Evolutionary conservation across 1,140 invertebrate genomes (phyloP).

Genomic region (Drosophila repletoides): DNA sequence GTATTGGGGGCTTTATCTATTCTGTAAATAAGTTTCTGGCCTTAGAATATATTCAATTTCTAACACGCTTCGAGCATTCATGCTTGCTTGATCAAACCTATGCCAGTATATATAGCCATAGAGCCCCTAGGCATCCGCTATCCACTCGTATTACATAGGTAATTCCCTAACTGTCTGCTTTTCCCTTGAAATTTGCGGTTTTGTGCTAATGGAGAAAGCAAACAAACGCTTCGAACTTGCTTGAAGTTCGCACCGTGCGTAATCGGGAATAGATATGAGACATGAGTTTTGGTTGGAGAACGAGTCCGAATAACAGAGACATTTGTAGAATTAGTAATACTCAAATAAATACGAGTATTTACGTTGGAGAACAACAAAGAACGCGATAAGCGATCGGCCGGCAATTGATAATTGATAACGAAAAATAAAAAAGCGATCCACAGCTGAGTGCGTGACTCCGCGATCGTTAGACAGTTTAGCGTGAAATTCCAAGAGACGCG

Average conservation of each 20-base stretch:
- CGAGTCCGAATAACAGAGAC: not conserved
- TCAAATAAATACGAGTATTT: not conserved
- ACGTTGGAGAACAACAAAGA: not conserved
- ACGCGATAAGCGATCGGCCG: slow-evolving; percentile 42
- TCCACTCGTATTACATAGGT: no score
- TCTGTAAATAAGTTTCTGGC: no score
- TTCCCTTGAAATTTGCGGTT: slow-evolving; percentile 14
- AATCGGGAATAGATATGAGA: slow-evolving; percentile 24
- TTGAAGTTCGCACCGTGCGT: slow-evolving; percentile 5
- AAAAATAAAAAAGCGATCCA: slow-evolving; percentile 12
- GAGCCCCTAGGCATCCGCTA: no score
- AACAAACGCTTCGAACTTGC: slow-evolving; percentile 20
- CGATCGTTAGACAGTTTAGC: slow-evolving; percentile 21
- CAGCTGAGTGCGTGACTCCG: slow-evolving; percentile 4
- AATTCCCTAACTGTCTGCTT: no score
- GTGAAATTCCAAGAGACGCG: slow-evolving; percentile 33
- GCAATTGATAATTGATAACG: slow-evolving; percentile 37
- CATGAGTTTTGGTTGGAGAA: no score
- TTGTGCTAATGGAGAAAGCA: slow-evolving; percentile 32
- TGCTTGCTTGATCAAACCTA: no score
- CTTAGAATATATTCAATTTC: no score
- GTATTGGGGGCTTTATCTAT: no score
- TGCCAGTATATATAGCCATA: no score
- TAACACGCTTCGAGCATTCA: no score
- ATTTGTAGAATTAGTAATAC: slow-evolving; percentile 10